phyloP scores from a whole-genome alignment of 2,797 vertebrate genomes.

The Stomatorhinus walkeri region DNA sequence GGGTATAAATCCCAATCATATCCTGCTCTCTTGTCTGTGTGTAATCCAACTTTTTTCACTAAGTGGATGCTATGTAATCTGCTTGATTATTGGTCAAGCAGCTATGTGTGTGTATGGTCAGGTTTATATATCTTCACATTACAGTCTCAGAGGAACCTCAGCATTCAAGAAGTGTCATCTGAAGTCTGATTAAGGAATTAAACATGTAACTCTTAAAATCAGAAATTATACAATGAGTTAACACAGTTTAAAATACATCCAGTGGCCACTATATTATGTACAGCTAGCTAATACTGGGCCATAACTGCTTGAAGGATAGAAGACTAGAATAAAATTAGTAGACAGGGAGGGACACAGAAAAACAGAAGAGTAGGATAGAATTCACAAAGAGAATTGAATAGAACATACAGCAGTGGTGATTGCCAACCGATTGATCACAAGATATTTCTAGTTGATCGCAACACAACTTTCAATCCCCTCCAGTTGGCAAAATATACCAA shows the following conservation, averaged over 20 bases:
- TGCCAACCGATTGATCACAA: not conserved
- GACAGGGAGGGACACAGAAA: not conserved
- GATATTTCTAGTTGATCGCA: not conserved
- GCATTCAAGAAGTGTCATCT: not conserved
- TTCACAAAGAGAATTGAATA: not conserved
- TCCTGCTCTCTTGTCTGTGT: not conserved
- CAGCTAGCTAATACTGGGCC: not conserved
- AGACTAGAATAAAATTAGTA: not conserved
- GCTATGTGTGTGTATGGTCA: not conserved
- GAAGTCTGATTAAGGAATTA: not conserved
- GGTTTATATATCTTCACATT: not conserved
- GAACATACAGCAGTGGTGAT: not conserved
- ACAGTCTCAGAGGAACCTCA: not conserved
- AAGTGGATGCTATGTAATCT: not conserved
- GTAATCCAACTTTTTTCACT: not conserved
- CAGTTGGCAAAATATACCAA: not conserved
- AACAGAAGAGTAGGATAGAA: not conserved
- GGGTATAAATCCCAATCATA: not conserved
- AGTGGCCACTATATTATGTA: not conserved
- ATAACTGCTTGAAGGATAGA: not conserved
- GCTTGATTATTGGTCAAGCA: not conserved
- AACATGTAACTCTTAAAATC: not conserved
- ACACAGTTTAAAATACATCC: not conserved
- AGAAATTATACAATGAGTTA: not conserved
- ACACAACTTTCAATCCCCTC: not conserved